Percentiles rank a stretch among this genome's conserved stretches.
Evolutionary conservation across 2,797 vertebrate species (phyloP).

Genomic region (Sebastolobus altivelis): DNA sequence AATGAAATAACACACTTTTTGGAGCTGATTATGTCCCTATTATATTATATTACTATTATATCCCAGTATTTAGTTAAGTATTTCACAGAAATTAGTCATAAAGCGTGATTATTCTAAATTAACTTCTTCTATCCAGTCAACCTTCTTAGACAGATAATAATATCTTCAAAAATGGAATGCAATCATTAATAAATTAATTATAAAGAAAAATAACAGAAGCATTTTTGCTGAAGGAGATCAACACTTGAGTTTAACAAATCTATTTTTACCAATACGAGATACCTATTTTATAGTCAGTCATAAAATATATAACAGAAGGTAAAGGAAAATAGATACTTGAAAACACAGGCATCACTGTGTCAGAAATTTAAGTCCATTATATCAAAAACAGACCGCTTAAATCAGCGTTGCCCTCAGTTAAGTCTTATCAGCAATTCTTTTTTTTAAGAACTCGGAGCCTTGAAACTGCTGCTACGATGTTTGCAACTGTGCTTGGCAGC

Average conservation of each 20-base stretch:
- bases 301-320: not conserved
- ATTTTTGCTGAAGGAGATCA: not conserved
- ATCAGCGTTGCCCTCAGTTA: not conserved
- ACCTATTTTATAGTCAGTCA: not conserved
- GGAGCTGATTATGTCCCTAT: not conserved
- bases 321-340: slow-evolving; percentile 1
- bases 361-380: slow-evolving; percentile 5
- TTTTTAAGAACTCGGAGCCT: slow-evolving; percentile 14
- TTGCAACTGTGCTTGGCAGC: slow-evolving; percentile 48
- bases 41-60: no score
- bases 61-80: not conserved
- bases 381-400: slow-evolving; percentile 25
- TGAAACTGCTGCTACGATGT: slow-evolving; percentile 27
- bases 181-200: not conserved
- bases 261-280: not conserved
- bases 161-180: not conserved
- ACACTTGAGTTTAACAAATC: not conserved
- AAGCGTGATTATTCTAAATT: not conserved
- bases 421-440: slow-evolving; percentile 40
- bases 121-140: not conserved
- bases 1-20: not conserved
- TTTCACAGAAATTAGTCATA: not conserved
- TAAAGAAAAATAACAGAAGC: not conserved
- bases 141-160: not conserved
- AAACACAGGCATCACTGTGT: slow-evolving; percentile 15